These are phyloP conservation scores for Leptarthrus brevirostris DNA, from an alignment of 2,888 invertebrate genomes.

Conservation along the genomic window DNA sequence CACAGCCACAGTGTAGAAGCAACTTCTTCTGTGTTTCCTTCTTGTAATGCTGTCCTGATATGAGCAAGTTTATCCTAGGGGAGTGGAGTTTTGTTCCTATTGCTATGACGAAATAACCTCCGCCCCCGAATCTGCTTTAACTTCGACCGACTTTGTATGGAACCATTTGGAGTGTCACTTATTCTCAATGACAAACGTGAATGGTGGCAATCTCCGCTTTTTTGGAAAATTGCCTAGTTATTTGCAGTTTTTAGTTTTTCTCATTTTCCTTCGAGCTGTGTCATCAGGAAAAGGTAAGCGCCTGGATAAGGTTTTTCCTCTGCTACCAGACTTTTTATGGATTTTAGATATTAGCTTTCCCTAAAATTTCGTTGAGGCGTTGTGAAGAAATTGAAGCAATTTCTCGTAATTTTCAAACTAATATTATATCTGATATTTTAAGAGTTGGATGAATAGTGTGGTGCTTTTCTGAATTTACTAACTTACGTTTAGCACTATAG, in stretches of 20 bases:
- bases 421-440: too few species aligned
- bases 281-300: slow-evolving; percentile 8
- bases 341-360: not conserved
- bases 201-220: slow-evolving; percentile 23
- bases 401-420: too few species aligned
- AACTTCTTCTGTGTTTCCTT: slow-evolving; percentile 6
- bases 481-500: too few species aligned
- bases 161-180: slow-evolving; percentile 27
- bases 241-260: slow-evolving; percentile 43
- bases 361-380: not conserved
- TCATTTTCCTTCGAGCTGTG: not conserved
- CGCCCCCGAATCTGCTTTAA: not conserved
- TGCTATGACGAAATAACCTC: not conserved
- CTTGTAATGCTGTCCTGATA: slow-evolving; percentile 13
- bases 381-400: too few species aligned
- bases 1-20: slow-evolving; percentile 28
- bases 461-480: too few species aligned
- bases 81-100: not conserved
- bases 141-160: not conserved
- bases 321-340: not conserved
- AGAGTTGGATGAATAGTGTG: too few species aligned
- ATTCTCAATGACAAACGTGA: slow-evolving; percentile 31
- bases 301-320: not conserved
- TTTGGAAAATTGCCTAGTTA: slow-evolving; percentile 30
- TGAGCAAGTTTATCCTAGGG: slow-evolving; percentile 18